phyloP scores from a whole-genome alignment of 2,888 invertebrate genomes.

The Aleiodes alternator region DNA sequence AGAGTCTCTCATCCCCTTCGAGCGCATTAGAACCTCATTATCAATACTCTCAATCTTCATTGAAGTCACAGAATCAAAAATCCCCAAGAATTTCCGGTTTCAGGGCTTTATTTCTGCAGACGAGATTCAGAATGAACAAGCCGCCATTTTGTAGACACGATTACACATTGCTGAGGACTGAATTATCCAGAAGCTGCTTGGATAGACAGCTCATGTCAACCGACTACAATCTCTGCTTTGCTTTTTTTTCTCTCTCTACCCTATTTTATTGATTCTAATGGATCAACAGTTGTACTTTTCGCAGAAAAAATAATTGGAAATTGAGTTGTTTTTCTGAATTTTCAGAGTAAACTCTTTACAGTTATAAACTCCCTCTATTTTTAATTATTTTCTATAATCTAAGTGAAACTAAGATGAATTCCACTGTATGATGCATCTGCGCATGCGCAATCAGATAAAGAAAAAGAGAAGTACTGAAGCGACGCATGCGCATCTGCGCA shows the following conservation, averaged over 20 bases:
- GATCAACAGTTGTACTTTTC: no score
- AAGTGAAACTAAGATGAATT: neutral
- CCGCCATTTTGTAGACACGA: conserved; percentile 81
- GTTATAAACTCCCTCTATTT: no score
- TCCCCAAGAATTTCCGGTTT: conserved; percentile 79
- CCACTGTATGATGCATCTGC: neutral
- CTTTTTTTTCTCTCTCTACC: no score
- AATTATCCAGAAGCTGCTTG: conserved; percentile 83
- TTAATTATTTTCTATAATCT: no score
- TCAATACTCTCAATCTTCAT: conserved; percentile 89
- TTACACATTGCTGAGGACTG: conserved; percentile 80
- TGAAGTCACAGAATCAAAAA: conserved; percentile 82
- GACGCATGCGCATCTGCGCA: conserved; percentile 40
- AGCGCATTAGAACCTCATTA: conserved; percentile 89
- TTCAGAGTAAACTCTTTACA: no score
- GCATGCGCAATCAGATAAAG: neutral
- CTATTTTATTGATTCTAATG: no score
- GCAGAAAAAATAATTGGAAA: no score
- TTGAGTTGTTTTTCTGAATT: no score
- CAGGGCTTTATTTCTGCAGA: conserved; percentile 85
- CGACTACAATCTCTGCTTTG: no score
- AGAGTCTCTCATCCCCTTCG: conserved; percentile 65
- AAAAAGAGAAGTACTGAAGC: neutral
- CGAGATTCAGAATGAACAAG: conserved; percentile 90
- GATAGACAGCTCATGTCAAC: conserved; percentile 97